Percentiles rank a stretch among this genome's conserved stretches.
These are phyloP conservation scores for Zaprionus africanus DNA, from an alignment of 1,140 invertebrate species.

Conservation along the genomic window DNA sequence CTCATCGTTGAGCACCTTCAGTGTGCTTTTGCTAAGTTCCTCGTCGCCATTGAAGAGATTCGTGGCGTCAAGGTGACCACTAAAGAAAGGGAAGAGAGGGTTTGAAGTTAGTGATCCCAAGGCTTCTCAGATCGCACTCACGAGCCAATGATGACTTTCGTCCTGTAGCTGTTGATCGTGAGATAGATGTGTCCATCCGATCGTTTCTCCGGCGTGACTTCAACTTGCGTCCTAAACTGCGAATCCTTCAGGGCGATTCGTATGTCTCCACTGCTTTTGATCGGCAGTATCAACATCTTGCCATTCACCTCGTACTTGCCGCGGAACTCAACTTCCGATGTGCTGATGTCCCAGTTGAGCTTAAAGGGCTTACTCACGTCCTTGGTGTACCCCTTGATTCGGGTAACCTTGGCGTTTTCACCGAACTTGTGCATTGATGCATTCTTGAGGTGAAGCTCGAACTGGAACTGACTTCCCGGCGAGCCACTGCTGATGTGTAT, in stretches of 20 bases:
- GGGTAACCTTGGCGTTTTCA: not conserved
- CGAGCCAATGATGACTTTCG: not conserved
- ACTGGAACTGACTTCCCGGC: not conserved
- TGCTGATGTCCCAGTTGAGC: not conserved
- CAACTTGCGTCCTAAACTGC: not conserved
- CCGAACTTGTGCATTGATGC: not conserved
- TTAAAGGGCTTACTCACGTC: not conserved
- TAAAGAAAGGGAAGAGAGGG: not conserved
- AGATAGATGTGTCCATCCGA: conserved; percentile 14
- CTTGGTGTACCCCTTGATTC: not conserved
- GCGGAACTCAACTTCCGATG: not conserved
- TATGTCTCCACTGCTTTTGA: not conserved
- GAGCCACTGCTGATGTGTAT: not conserved
- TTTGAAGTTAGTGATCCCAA: not conserved
- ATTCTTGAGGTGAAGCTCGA: not conserved
- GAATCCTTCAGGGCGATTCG: not conserved
- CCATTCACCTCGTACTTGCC: not conserved
- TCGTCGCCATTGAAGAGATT: conserved; percentile 18
- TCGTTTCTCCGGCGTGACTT: not conserved
- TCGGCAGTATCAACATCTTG: not conserved
- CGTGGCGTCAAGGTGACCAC: not conserved
- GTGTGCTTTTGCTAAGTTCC: conserved; percentile 14
- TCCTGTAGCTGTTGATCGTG: conserved; percentile 10
- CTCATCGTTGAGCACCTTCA: conserved; percentile 16
- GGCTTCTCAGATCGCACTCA: not conserved